phyloP scores from a whole-genome alignment of 2,113 vertebrate species.

The Carettochelys insculpta region DNA sequence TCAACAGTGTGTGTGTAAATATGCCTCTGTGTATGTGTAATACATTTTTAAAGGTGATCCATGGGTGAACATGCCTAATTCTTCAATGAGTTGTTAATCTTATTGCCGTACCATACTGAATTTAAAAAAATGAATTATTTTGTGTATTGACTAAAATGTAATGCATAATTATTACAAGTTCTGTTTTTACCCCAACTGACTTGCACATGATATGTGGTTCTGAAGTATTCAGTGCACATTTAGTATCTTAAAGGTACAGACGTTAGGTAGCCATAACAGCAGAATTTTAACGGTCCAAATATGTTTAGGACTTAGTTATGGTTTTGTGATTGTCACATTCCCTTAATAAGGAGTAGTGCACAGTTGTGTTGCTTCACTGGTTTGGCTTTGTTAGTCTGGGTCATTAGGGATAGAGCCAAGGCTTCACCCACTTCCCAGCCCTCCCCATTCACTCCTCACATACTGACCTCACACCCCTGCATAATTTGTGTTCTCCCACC shows the following conservation, averaged over 20 bases:
- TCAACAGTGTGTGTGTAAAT: neutral
- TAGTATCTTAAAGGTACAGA: neutral
- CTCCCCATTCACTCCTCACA: neutral
- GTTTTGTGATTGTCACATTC: neutral
- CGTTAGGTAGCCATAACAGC: neutral
- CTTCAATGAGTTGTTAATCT: neutral
- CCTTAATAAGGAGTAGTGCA: neutral
- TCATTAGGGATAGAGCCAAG: neutral
- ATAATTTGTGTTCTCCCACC: neutral
- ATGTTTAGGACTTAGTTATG: neutral
- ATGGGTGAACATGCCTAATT: neutral
- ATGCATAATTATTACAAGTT: neutral
- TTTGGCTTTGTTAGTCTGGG: neutral
- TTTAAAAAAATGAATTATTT: neutral
- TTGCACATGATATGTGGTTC: neutral
- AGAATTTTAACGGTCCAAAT: neutral
- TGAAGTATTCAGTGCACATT: neutral
- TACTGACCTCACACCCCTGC: neutral
- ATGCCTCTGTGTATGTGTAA: neutral
- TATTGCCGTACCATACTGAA: neutral
- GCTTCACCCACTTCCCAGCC: neutral
- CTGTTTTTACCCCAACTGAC: neutral
- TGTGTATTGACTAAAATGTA: neutral
- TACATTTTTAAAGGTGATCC: neutral
- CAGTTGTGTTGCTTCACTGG: neutral